phyloP scores from a whole-genome alignment of 2,888 invertebrate species.

The Temnothorax ravouxi region DNA sequence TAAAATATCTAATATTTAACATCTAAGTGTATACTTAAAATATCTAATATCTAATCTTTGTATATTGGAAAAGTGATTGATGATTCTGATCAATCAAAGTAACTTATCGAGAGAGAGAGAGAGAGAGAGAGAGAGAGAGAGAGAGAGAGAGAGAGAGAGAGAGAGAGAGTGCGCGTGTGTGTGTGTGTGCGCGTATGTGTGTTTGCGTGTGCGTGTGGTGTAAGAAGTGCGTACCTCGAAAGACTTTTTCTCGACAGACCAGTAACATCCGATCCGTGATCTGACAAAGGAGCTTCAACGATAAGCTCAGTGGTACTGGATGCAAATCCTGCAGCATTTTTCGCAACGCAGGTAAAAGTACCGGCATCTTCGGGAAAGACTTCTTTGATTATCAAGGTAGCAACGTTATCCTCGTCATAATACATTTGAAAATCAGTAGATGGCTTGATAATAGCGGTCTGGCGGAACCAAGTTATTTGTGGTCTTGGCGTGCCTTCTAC shows the following conservation, averaged over 20 bases:
- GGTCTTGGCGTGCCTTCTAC: slow-evolving; percentile 98
- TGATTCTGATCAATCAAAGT: not conserved
- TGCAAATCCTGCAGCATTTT: slow-evolving; percentile 96
- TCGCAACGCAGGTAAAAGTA: slow-evolving; percentile 97
- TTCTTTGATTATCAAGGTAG: slow-evolving; percentile 95
- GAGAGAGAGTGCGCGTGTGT: no score
- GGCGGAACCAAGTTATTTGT: slow-evolving; percentile 98
- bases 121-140: no score
- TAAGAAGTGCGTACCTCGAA: slow-evolving; percentile 88
- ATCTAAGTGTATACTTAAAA: no score
- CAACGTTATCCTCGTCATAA: slow-evolving; percentile 96
- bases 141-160: no score
- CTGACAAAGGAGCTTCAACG: slow-evolving; percentile 95
- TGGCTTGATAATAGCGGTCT: slow-evolving; percentile 96
- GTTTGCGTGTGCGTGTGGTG: no score
- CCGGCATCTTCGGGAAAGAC: slow-evolving; percentile 98
- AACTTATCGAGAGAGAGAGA: not conserved
- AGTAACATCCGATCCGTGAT: slow-evolving; percentile 95
- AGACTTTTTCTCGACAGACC: slow-evolving; percentile 94
- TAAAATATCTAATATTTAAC: not conserved
- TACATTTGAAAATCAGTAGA: slow-evolving; percentile 97
- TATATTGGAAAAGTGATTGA: not conserved
- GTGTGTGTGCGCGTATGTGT: no score
- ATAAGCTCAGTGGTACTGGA: slow-evolving; percentile 95
- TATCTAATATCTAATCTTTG: no score